Percentiles rank a stretch among this genome's conserved stretches.
phyloP scores from a whole-genome alignment of 2,888 invertebrate genomes.

The Zygaena filipendulae region DNA sequence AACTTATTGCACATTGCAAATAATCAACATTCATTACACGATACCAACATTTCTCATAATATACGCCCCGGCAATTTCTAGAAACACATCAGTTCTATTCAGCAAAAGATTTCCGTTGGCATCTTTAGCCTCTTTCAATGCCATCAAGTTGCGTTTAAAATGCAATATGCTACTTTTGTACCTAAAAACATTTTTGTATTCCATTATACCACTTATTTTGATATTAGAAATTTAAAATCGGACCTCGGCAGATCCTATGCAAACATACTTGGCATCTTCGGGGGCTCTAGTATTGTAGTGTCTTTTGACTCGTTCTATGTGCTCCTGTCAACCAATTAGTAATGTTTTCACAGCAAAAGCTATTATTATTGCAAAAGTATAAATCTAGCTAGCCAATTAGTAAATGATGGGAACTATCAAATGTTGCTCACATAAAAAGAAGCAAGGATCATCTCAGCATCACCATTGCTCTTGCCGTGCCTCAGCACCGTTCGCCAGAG shows the following conservation, averaged over 20 bases:
- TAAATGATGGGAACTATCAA: no score
- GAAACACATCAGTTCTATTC: constrained; percentile 30
- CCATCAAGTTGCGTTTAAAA: constrained; percentile 39
- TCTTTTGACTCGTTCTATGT: constrained; percentile 23
- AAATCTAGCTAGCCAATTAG: no score
- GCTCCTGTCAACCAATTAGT: no score
- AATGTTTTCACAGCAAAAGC: no score
- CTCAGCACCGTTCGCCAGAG: constrained; percentile 35
- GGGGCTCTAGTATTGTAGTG: constrained; percentile 29
- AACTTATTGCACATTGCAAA: no score
- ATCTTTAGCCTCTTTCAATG: constrained; percentile 32
- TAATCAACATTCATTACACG: neutral
- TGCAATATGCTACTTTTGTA: constrained; percentile 44
- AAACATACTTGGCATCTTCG: constrained; percentile 30
- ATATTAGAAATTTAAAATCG: no score
- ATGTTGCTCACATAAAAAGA: constrained; percentile 35
- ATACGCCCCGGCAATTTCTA: constrained; percentile 46
- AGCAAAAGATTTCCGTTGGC: constrained; percentile 26
- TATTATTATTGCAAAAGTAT: no score
- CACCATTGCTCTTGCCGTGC: constrained; percentile 26
- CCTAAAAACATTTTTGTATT: constrained; percentile 22
- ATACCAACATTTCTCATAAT: constrained; percentile 44
- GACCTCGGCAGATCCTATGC: no score
- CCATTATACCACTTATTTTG: neutral
- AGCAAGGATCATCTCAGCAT: constrained; percentile 24